Conservation (phyloP, 2,113 vertebrate species). For the Ptyas mucosa region DNA sequence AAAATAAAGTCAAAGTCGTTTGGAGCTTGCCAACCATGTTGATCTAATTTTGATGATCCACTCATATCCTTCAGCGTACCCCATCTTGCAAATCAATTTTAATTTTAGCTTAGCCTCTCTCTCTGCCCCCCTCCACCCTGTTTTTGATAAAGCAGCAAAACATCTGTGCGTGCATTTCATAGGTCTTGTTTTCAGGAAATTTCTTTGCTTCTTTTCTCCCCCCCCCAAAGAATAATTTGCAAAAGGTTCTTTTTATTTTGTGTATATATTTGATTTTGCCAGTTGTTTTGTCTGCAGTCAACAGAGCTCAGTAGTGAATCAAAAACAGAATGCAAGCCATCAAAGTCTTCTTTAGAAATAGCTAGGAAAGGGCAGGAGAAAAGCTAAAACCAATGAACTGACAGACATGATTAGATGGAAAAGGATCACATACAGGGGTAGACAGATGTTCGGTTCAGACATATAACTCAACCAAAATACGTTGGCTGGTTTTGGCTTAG, state of each 20-base stretch:
- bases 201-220: constrained; percentile 43
- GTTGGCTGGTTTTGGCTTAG: background rate
- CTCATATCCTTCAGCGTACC: constrained; percentile 69
- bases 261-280: background rate
- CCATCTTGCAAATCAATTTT: constrained; percentile 73
- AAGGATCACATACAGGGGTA: too few species aligned
- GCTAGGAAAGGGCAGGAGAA: background rate
- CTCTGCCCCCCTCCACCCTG: background rate
- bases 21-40: constrained; percentile 66
- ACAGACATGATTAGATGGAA: background rate
- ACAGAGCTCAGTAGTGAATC: fast-evolving
- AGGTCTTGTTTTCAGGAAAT: constrained; percentile 66
- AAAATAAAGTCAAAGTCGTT: constrained; percentile 67
- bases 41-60: constrained; percentile 74
- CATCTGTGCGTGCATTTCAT: constrained; percentile 63
- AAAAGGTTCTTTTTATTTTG: background rate
- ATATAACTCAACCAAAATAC: background rate
- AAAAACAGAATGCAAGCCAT: background rate
- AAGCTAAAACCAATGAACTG: background rate
- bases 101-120: constrained; percentile 63
- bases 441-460: background rate
- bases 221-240: constrained; percentile 48
- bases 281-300: constrained; percentile 16
- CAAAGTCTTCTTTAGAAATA: background rate
- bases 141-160: constrained; percentile 60